Evolutionary conservation across 2,888 invertebrate genomes (phyloP), one percentile per base, ranked within the genome.

Genomic region (Neoscelio sp.): DNA sequence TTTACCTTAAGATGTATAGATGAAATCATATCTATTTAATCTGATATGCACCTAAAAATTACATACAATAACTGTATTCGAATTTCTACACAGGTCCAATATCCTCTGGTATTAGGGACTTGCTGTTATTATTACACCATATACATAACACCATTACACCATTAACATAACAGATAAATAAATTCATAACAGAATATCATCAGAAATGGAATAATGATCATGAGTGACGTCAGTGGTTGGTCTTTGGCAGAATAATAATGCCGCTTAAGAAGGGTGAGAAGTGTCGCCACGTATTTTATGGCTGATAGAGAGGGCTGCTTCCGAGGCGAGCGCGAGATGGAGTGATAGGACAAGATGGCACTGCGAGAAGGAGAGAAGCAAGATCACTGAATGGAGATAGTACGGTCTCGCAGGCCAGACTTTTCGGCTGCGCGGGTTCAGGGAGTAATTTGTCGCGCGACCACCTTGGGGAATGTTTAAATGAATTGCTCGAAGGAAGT

Each of bases 401-500:
- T 81, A 81, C 79, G 81, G 54, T 54, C 79, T 71, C 64, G 80
- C 78, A 82, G 60, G 82, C 79, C n/a, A 82, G 60, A 83, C 83
- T 86, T 83, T 84, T 86, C 80, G 83, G 82, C 83, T 80, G 83
- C 85, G 85, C 83, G 85, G 86, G 83, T 87, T 87, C 81, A 86
- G 88, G 86, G 88, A 89, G 90, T 90, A 90, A 90, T 90, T 90
- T 90, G 90, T 90, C 90, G 89, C 87, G 89, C 90, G 90, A 90
- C 90, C 90, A 90, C 90, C 90, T 90, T 84, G 85, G 88, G 90
- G 90, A 90, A 89, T 90, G 90, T 89, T 90, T 84, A 89, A 90
- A 90, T 90, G 90, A 90, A 90, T 90, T 88, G 89, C 87, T 86
- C 86, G 85, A 84, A 85, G 86, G 82, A 64, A 70, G 76, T 52